Conservation (phyloP, 2,113 vertebrate genomes). For the Cephalopholis sonnerati region DNA sequence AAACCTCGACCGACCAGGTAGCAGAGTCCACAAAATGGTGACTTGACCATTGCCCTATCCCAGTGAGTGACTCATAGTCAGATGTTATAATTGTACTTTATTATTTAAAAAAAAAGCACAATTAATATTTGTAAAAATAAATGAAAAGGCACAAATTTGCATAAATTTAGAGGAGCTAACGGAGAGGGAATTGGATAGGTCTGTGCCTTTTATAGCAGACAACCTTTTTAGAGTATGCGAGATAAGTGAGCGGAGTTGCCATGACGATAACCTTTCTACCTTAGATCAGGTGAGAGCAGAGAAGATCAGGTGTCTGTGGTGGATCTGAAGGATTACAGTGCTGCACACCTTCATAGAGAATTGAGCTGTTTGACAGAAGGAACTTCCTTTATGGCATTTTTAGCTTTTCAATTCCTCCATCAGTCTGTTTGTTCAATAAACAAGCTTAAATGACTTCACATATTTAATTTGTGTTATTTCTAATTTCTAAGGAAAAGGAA, state of each 20-base stretch:
- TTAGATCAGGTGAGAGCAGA: conserved; percentile 47
- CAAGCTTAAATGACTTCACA: not conserved
- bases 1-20: no score
- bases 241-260: conserved; percentile 33
- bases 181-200: no score
- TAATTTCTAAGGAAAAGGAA: not conserved
- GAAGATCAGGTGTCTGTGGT: conserved; percentile 44
- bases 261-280: conserved; percentile 42
- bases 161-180: no score
- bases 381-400: not conserved
- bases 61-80: no score
- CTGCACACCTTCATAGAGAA: not conserved
- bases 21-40: no score
- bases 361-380: not conserved
- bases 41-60: no score
- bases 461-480: not conserved
- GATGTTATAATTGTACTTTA: no score
- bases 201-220: not conserved
- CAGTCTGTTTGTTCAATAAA: not conserved
- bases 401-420: not conserved
- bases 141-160: no score
- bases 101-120: no score
- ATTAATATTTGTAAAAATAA: no score
- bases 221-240: conserved; percentile 38
- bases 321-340: conserved; percentile 31